Evolutionary conservation across 2,888 invertebrate species (phyloP).

Genomic region (Himalopsyche japonica): DNA sequence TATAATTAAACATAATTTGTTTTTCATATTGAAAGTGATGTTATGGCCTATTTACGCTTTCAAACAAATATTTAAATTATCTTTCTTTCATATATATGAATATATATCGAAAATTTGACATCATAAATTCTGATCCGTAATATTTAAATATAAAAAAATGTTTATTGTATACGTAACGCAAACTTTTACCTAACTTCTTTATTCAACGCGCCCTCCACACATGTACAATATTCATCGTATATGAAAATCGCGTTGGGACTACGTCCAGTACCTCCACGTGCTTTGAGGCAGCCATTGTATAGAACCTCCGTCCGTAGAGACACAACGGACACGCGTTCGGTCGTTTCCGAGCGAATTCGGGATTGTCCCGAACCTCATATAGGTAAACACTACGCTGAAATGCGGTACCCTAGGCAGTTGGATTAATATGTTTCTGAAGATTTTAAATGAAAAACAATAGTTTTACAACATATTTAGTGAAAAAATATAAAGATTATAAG

Average conservation of each 20-base stretch:
- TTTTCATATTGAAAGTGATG: too few species aligned
- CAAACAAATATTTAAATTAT: too few species aligned
- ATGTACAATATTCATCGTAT: background rate
- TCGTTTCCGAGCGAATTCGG: conserved; percentile 42
- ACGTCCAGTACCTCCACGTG: conserved; percentile 39
- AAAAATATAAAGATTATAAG: background rate
- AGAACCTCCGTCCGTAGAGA: conserved; percentile 42
- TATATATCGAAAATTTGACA: too few species aligned
- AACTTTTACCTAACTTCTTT: background rate
- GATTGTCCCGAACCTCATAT: conserved; percentile 36
- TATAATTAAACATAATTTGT: too few species aligned
- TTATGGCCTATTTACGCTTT: too few species aligned
- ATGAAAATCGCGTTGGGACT: background rate
- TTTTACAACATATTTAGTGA: background rate
- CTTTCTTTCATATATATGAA: too few species aligned
- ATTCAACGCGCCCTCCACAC: background rate
- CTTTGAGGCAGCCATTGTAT: conserved; percentile 22
- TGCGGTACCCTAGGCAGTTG: conserved; percentile 24
- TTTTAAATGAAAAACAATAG: conserved; percentile 20
- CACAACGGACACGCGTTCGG: conserved; percentile 43
- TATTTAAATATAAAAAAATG: too few species aligned
- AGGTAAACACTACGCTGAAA: conserved; percentile 43
- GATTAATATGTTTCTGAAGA: conserved; percentile 29
- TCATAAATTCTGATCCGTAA: too few species aligned
- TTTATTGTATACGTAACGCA: background rate